A percentile compares a stretch with the other conserved stretches of the same genome.
These are phyloP conservation scores for Caenorhabditis briggsae DNA, from an alignment of 1,140 invertebrate genomes.

Conservation along the genomic window DNA sequence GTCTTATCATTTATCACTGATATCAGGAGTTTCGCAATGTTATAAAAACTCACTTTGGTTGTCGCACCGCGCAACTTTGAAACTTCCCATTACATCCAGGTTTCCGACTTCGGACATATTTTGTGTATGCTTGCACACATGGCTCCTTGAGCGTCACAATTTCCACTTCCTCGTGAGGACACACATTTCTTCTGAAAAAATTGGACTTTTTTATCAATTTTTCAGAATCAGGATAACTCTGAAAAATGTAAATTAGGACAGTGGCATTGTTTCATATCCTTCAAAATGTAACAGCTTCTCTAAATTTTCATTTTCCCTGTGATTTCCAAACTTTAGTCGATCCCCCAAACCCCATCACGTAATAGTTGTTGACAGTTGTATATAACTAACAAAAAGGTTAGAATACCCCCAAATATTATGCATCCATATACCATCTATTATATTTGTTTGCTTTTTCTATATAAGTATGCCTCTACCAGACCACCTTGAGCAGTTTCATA, in stretches of 20 bases:
- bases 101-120: conserved; percentile 74
- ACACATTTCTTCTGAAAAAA: conserved; percentile 76
- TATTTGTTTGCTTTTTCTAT: conserved; percentile 40
- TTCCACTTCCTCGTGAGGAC: conserved; percentile 76
- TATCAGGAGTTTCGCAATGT: background rate
- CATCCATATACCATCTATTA: background rate
- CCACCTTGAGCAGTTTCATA: no score
- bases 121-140: conserved; percentile 75
- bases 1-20: no score
- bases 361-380: background rate
- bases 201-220: conserved; percentile 17
- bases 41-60: conserved; percentile 73
- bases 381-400: background rate
- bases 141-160: conserved; percentile 75
- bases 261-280: no score
- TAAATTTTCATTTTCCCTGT: no score
- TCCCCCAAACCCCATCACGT: background rate
- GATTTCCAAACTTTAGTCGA: no score
- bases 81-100: conserved; percentile 72
- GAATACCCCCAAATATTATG: background rate
- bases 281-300: no score
- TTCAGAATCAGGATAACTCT: background rate
- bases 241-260: no score
- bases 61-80: conserved; percentile 70
- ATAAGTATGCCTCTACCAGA: conserved; percentile 5